Evolutionary conservation across 2,113 vertebrate genomes (phyloP).

Genomic region (Sclerurus mexicanus): DNA sequence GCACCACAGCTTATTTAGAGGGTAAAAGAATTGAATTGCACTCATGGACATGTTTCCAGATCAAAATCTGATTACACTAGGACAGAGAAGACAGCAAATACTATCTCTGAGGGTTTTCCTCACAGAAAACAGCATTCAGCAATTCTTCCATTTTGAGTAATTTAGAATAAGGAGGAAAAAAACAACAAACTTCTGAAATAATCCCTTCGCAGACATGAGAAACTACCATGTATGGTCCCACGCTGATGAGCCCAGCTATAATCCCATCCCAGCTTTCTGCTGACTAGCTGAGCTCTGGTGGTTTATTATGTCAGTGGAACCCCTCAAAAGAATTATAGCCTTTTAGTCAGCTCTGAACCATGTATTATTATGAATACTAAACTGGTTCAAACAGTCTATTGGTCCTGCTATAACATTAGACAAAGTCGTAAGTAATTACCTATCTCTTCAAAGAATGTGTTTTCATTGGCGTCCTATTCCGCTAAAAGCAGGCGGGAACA

Average conservation of each 20-base stretch:
- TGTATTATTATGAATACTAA: conserved; percentile 70
- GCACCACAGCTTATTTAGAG: not conserved
- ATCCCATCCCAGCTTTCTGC: conserved; percentile 66
- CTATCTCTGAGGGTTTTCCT: not conserved
- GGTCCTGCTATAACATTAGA: conserved; percentile 54
- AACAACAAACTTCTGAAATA: not conserved
- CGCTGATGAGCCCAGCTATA: conserved; percentile 49
- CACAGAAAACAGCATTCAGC: not conserved
- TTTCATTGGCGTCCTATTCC: conserved; percentile 26
- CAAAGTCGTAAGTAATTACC: conserved; percentile 68
- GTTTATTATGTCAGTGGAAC: conserved; percentile 78
- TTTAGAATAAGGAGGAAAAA: not conserved
- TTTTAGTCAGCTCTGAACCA: conserved; percentile 71
- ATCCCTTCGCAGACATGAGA: conserved; percentile 37
- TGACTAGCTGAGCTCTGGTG: conserved; percentile 67
- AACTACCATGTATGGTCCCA: conserved; percentile 13
- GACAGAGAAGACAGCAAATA: not conserved
- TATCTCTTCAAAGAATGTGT: conserved; percentile 71
- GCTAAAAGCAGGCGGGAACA: not conserved
- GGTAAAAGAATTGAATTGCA: not conserved
- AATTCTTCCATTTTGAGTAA: not conserved
- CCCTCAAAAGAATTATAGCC: conserved; percentile 78
- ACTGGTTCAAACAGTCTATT: conserved; percentile 50
- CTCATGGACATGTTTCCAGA: not conserved
- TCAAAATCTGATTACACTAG: not conserved